Base-by-base conservation (phyloP, 2,797 vertebrate species). In the Helarctos malayanus region DNA sequence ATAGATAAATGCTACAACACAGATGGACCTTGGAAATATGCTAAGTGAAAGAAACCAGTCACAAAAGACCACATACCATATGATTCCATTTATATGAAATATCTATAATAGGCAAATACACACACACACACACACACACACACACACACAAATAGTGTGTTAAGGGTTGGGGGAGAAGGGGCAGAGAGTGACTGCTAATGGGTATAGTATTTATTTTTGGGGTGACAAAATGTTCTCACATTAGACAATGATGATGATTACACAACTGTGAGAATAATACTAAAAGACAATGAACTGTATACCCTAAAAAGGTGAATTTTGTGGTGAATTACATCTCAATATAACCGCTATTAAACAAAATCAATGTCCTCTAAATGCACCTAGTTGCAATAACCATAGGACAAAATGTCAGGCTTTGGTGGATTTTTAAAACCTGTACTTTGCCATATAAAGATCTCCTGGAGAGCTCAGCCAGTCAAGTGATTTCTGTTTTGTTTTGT, bases 221-320 rank as follows among this genome's bases (percentile, higher is more conserved):
- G 21, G 63, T 49, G 41, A 82, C 82, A 27, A 38, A 84, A 91
- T 59, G 14, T 57, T 85, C 35, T 76, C 9, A 76, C 38, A 52
- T 56, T 89, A 89, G 41, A 78, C 41, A 45, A 14, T 32, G 9
- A n/a, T 56, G 47, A 63, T 57, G 25, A 16, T n/a, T 96, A 57
- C 25, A n/a, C 25, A 85, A 85, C 10, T 56, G 54, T 68, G 57
- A 57, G 79, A 18, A 13, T 78, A n/a, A 73, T 80, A 61, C 25
- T 41, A 79, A 49, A 47, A 65, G 12, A 27, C 21, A 73, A 13
- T 35, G 32, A 83, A 73, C 27, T 49, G 19, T 80, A 45, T 15
- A 81, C 85, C 52, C 63, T 63, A 79, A 85, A 85, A 92, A 79
- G 63, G 29, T 93, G 73, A 85, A 52, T 63, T 71, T 93, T 76